Percentiles rank a stretch among this genome's conserved stretches.
These are phyloP conservation scores for Dasyornis broadbenti DNA, from an alignment of 2,113 vertebrate species.

Conservation along the genomic window DNA sequence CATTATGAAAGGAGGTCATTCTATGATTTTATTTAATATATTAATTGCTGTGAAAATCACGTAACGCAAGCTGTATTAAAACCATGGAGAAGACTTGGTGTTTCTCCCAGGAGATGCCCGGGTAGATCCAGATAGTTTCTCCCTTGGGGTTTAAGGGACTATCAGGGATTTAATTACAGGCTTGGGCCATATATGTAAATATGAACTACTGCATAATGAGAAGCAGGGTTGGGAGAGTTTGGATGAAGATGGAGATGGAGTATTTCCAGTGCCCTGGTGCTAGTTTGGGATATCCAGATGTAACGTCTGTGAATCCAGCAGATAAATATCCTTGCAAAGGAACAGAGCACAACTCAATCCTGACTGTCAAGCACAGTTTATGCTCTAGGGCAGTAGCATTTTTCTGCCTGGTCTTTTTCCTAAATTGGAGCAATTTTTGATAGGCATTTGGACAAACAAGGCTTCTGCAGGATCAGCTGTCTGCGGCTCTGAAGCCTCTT, in stretches of 20 bases:
- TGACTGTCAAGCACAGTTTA: neutral
- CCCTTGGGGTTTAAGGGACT: neutral
- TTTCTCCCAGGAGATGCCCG: neutral
- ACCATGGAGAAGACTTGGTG: neutral
- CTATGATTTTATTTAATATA: neutral
- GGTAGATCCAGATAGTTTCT: neutral
- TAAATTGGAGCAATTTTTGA: neutral
- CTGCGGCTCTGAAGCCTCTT: neutral
- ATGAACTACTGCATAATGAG: neutral
- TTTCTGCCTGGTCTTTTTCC: neutral
- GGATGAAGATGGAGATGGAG: neutral
- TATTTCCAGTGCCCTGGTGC: neutral
- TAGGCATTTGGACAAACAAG: neutral
- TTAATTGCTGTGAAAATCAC: neutral
- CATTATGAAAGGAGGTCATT: neutral
- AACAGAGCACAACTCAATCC: neutral
- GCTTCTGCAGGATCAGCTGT: neutral
- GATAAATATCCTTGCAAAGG: neutral
- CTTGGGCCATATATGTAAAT: neutral
- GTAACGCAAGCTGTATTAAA: neutral
- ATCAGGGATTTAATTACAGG: neutral
- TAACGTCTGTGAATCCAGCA: rapidly evolving
- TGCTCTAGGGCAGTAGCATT: neutral
- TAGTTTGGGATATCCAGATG: neutral
- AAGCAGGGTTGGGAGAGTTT: neutral